Conservation (phyloP, 2,113 vertebrate species). For the Dermatemys mawii region DNA sequence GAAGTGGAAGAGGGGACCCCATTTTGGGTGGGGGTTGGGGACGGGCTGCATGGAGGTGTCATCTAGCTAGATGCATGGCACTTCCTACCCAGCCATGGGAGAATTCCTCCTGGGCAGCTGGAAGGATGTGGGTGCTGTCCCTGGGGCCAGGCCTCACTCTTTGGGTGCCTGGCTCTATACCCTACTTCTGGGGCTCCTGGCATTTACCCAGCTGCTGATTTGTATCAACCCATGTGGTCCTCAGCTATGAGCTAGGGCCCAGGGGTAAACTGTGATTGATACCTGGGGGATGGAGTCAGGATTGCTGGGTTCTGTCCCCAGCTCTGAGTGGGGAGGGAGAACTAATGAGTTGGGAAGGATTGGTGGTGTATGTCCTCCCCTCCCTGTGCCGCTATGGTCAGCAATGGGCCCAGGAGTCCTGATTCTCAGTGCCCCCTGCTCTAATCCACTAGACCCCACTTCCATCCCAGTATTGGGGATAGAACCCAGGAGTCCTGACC, state of each 20-base stretch:
- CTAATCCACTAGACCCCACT: background rate
- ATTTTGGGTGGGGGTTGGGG: background rate
- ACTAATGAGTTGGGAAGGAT: background rate
- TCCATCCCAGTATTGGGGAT: background rate
- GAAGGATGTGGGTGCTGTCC: background rate
- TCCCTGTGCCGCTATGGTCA: background rate
- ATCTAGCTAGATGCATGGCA: background rate
- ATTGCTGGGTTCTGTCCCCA: background rate
- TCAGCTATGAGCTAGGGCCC: background rate
- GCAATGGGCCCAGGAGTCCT: background rate
- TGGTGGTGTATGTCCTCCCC: background rate
- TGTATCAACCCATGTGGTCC: background rate
- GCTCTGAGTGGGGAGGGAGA: background rate
- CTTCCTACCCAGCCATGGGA: background rate
- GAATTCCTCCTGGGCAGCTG: background rate
- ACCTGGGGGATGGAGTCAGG: background rate
- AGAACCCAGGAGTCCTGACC: background rate
- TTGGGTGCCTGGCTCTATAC: background rate
- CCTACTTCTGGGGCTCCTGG: background rate
- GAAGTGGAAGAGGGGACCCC: background rate
- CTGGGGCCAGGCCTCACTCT: background rate
- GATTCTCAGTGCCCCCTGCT: background rate
- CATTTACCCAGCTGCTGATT: background rate
- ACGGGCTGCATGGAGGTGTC: background rate
- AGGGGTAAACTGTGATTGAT: background rate